Conservation (phyloP, 2,888 invertebrate genomes). For the Dysmachus trigonus region DNA sequence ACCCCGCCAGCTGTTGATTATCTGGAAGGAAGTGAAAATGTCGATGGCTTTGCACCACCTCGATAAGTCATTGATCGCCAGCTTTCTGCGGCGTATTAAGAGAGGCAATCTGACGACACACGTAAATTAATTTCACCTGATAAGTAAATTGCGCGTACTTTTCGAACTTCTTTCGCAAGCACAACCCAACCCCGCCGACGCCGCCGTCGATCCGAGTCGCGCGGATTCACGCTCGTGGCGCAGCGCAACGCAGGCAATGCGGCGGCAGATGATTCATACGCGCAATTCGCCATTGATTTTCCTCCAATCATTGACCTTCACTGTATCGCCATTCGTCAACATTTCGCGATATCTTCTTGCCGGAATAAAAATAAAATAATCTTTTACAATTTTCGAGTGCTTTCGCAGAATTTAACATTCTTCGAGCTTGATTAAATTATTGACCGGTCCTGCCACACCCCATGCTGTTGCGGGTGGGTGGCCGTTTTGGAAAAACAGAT, state of each 20-base stretch:
- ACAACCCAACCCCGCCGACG: no score
- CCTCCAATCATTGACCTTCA: conserved; percentile 3
- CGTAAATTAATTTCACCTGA: conserved; percentile 16
- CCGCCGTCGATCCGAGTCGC: background rate
- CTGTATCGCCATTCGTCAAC: background rate
- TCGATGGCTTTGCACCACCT: conserved; percentile 13
- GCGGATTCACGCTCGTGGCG: background rate
- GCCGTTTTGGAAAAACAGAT: background rate
- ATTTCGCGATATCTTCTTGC: background rate
- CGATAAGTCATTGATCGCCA: conserved; percentile 11
- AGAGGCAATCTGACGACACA: conserved; percentile 2
- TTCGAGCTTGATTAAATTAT: background rate
- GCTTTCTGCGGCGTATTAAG: conserved; percentile 3
- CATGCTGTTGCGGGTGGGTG: background rate
- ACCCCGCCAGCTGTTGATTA: background rate
- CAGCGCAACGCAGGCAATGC: background rate
- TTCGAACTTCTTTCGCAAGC: background rate
- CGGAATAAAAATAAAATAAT: background rate
- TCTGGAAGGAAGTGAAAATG: conserved; percentile 1
- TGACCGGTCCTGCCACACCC: background rate
- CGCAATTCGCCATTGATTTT: background rate
- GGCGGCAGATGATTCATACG: background rate
- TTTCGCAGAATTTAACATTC: background rate
- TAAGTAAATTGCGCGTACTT: conserved; percentile 12
- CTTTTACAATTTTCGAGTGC: background rate